phyloP scores from a whole-genome alignment of 2,797 vertebrate genomes.

The Catostomus latipinnis region DNA sequence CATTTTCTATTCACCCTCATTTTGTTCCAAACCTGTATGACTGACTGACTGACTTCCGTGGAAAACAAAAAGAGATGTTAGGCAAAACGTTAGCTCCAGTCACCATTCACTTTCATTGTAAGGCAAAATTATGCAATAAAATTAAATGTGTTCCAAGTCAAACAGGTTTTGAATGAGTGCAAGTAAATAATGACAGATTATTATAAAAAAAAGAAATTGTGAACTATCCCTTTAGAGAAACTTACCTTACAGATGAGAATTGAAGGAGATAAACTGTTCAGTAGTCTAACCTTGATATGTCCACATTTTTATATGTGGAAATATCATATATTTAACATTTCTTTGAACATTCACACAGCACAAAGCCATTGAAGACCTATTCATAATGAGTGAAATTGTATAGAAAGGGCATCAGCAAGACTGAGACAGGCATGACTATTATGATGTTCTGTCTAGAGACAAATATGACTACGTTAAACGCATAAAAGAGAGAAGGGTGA shows the following conservation, averaged over 20 bases:
- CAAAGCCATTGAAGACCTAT: not conserved
- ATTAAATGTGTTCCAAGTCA: no score
- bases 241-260: not conserved
- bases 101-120: no score
- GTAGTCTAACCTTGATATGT: not conserved
- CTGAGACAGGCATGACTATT: not conserved
- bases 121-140: no score
- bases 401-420: not conserved
- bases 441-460: constrained; percentile 8
- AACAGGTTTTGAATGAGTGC: no score
- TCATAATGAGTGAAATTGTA: not conserved
- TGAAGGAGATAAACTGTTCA: not conserved
- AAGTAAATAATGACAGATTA: no score
- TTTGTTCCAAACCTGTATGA: no score
- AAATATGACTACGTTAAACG: not conserved
- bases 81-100: no score
- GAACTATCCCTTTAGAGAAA: no score
- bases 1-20: no score
- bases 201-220: no score
- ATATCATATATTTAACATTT: not conserved
- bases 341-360: not conserved
- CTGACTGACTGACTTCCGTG: no score
- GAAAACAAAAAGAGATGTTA: no score
- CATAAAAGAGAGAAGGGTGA: not conserved
- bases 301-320: not conserved